Evolutionary conservation across 2,113 vertebrate species (phyloP), one percentile per base, ranked within the genome.

Genomic region (Telmatochromis brachygnathus): DNA sequence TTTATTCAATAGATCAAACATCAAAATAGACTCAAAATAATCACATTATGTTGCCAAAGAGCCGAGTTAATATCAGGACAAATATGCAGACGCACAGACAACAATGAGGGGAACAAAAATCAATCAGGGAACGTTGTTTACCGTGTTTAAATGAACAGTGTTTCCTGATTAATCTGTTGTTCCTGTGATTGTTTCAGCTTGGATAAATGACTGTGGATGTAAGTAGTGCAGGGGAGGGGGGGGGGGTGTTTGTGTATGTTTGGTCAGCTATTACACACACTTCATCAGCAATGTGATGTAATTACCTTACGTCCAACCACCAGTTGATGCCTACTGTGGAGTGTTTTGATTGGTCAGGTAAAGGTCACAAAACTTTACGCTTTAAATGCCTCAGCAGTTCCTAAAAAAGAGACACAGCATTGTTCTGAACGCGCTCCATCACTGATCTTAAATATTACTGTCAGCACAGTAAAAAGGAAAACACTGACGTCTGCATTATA

Each of bases 251-350:
- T 81, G 54, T 45, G n/a, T 26, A 1, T 68, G 37, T 60, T 68
- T 55, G 17, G 8, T 26, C 13, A 10, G 37, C 26, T 42, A 39
- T 83, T 54, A 79, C 60, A 56, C 28, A 62, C n/a, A 30, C 75
- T 88, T 93, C 9, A 90, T 93, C 83, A 92, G 11, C 54, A 54
- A 14, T 5, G 6, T 87, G 84, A 94, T 86, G 85, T 35, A 37
- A 89, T 93, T 84, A 89, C 79, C 56, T 33, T n/a, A 5, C 26
- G 5, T 55, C 77, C 84, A 9, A 86, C 81, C 82, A 70, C 39
- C 54, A 19, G 14, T 42, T 88, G 23, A 88, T 60, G 35, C 49
- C 10, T 56, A 45, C 14, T 26, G 19, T n/a, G 9, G 17, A 42
- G 28, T 37, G 10, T 73, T 39, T 11, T 82, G 35, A 90, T 90